phyloP scores from a whole-genome alignment of 1,140 invertebrate species.

The Dolichoris vasculosae region DNA sequence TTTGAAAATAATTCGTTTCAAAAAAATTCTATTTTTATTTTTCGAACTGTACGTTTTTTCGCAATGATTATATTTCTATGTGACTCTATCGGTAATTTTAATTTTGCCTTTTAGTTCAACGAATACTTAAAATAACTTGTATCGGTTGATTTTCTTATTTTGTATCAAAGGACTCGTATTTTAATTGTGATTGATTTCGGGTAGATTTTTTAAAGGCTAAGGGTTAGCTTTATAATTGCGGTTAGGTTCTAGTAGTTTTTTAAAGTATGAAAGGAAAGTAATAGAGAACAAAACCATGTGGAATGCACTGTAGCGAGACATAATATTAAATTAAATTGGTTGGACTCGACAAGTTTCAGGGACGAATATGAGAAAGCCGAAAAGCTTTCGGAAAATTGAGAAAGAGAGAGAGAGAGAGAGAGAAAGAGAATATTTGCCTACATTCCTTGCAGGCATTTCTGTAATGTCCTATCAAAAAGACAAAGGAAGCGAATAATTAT shows the following conservation, averaged over 20 bases:
- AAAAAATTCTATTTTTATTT: too few relatives aligned
- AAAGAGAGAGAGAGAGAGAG: constrained; percentile 7
- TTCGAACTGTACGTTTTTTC: too few relatives aligned
- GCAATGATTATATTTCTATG: too few relatives aligned
- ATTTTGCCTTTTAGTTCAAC: too few relatives aligned
- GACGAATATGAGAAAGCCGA: background rate
- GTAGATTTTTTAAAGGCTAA: background rate
- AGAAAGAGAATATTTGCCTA: constrained; percentile 38
- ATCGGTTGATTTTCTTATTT: background rate
- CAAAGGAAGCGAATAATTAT: constrained; percentile 39
- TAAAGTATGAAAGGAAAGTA: background rate
- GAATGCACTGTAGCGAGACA: background rate
- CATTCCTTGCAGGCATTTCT: constrained; percentile 35
- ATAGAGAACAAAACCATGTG: background rate
- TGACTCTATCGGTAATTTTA: too few relatives aligned
- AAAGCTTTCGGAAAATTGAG: constrained; percentile 28
- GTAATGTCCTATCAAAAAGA: constrained; percentile 44
- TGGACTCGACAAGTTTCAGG: constrained; percentile 13
- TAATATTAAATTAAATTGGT: constrained; percentile 27
- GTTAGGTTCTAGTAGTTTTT: background rate
- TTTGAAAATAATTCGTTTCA: too few relatives aligned
- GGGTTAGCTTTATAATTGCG: constrained; percentile 6
- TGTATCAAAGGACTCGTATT: background rate
- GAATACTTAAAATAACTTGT: too few relatives aligned
- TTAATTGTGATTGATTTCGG: constrained; percentile 29